Conservation (phyloP, 2,797 vertebrate genomes). For the Chrosomus eos region DNA sequence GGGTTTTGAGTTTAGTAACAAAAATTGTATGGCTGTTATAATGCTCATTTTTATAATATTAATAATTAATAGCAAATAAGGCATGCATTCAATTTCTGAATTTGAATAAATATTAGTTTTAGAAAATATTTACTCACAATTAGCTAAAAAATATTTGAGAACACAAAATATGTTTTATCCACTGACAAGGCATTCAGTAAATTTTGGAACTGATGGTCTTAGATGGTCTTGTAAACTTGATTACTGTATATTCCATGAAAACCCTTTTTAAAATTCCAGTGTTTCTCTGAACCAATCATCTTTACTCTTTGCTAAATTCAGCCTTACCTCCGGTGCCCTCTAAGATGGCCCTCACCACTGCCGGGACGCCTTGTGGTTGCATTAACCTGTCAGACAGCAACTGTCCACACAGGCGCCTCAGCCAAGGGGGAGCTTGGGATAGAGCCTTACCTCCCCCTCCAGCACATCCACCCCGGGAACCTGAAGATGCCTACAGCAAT, state of each 20-base stretch:
- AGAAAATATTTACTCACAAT: neutral
- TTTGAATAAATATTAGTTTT: neutral
- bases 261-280: neutral
- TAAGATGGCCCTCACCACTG: constrained; percentile 87
- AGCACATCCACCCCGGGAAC: constrained; percentile 23
- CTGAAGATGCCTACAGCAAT: constrained; percentile 56
- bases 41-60: neutral
- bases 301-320: neutral
- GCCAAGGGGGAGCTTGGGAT: constrained; percentile 81
- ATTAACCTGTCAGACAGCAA: constrained; percentile 90
- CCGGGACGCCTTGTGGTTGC: constrained; percentile 86
- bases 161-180: neutral
- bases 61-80: neutral
- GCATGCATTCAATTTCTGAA: no score
- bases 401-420: constrained; percentile 87
- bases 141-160: neutral
- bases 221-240: neutral
- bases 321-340: constrained; percentile 86
- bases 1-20: neutral
- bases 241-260: neutral
- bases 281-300: neutral
- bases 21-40: neutral
- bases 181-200: neutral
- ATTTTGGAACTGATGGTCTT: neutral
- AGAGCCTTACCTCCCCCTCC: constrained; percentile 54